Conservation (phyloP, 2,888 invertebrate species). For the Noctuana brunneofusca region DNA sequence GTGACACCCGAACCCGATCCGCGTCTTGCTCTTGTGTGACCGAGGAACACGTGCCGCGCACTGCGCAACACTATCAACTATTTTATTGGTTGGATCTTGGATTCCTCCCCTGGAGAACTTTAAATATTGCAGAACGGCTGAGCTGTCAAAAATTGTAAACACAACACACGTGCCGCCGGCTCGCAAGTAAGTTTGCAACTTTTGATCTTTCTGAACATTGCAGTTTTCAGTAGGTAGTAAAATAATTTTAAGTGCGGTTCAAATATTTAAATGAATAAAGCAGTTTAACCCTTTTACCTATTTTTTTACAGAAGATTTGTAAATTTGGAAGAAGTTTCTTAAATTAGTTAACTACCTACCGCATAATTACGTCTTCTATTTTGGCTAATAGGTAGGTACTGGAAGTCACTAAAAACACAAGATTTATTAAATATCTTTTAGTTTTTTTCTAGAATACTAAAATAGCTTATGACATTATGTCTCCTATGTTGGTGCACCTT, state of each 20-base stretch:
- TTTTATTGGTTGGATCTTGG: slow-evolving; percentile 56
- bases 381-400: too few species aligned
- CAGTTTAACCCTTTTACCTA: too few species aligned
- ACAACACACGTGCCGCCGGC: slow-evolving; percentile 72
- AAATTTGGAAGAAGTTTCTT: too few species aligned
- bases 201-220: slow-evolving; percentile 3
- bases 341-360: too few species aligned
- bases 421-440: too few species aligned
- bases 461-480: too few species aligned
- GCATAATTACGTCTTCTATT: too few species aligned
- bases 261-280: not conserved
- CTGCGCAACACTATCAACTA: slow-evolving; percentile 55
- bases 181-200: slow-evolving; percentile 68
- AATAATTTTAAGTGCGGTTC: too few species aligned
- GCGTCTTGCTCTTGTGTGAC: slow-evolving; percentile 41
- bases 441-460: too few species aligned
- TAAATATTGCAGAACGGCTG: slow-evolving; percentile 59
- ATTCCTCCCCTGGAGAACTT: slow-evolving; percentile 53
- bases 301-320: too few species aligned
- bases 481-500: too few species aligned
- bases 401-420: too few species aligned
- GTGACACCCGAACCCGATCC: slow-evolving; percentile 50
- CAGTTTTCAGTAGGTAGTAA: not conserved
- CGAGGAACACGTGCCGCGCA: slow-evolving; percentile 58
- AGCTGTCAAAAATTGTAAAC: slow-evolving; percentile 75